phyloP scores from a whole-genome alignment of 1,140 invertebrate genomes.

The Venturia canescens region DNA sequence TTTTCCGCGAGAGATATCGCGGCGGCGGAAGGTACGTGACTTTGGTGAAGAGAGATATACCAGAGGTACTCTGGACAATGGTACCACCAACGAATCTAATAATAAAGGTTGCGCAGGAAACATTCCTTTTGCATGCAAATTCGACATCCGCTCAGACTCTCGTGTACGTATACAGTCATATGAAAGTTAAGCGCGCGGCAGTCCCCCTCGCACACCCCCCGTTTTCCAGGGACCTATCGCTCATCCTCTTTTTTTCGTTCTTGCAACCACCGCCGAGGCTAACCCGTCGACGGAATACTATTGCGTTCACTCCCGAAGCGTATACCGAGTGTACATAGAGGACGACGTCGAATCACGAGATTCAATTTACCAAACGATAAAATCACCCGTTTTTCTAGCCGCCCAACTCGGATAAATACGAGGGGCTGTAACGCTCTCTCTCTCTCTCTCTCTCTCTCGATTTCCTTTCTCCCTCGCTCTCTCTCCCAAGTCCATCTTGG shows the following conservation, averaged over 20 bases:
- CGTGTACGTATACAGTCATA: constrained; percentile 1
- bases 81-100: constrained; percentile 59
- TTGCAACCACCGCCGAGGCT: too few species aligned
- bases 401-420: constrained; percentile 57
- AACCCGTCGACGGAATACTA: background rate
- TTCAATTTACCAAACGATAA: constrained; percentile 69
- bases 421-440: background rate
- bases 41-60: background rate
- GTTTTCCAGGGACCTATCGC: background rate
- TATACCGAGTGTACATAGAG: background rate
- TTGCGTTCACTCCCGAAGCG: constrained; percentile 23
- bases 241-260: constrained; percentile 12
- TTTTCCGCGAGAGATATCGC: constrained; percentile 31
- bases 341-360: constrained; percentile 54
- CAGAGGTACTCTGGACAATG: constrained; percentile 29
- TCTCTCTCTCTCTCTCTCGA: background rate
- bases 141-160: constrained; percentile 30
- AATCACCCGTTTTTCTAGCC: constrained; percentile 65
- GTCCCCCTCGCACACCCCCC: background rate
- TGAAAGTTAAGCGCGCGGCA: background rate
- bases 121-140: constrained; percentile 60
- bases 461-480: constrained; percentile 4
- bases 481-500: background rate
- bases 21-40: constrained; percentile 5
- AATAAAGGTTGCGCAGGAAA: constrained; percentile 54